These are phyloP conservation scores for Ceratina australensis DNA, from an alignment of 1,140 invertebrate species.

Conservation along the genomic window DNA sequence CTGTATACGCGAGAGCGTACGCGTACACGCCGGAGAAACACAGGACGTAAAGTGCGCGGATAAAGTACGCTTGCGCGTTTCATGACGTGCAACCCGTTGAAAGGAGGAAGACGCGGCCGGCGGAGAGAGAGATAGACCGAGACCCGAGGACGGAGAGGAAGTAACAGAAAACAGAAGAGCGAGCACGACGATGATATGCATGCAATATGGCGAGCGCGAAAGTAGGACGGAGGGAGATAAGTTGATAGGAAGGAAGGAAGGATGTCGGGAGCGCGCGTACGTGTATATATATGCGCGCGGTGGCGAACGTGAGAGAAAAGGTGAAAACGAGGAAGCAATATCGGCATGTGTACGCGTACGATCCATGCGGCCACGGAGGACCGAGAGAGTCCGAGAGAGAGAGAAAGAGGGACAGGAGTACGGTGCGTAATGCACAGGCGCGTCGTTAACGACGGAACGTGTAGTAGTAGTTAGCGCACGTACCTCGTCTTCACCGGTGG, in stretches of 20 bases:
- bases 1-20: background rate
- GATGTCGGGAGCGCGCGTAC: slow-evolving; percentile 11
- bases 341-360: slow-evolving; percentile 5
- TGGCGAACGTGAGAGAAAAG: slow-evolving; percentile 18
- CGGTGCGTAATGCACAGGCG: slow-evolving; percentile 35
- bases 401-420: background rate
- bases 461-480: slow-evolving; percentile 70
- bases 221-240: slow-evolving; percentile 42
- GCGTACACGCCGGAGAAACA: background rate
- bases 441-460: slow-evolving; percentile 7
- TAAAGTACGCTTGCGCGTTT: slow-evolving; percentile 46
- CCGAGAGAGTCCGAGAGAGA: slow-evolving; percentile 5
- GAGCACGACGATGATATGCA: background rate
- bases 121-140: background rate
- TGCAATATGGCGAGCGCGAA: slow-evolving; percentile 40
- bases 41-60: slow-evolving; percentile 32
- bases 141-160: background rate
- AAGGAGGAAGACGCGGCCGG: slow-evolving; percentile 13
- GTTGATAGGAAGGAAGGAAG: slow-evolving; percentile 44
- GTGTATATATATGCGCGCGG: slow-evolving; percentile 16
- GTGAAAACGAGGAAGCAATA: slow-evolving; percentile 39
- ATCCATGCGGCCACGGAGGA: too few species aligned
- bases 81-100: slow-evolving; percentile 43
- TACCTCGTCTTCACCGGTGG: slow-evolving; percentile 94
- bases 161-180: background rate